Percentiles rank a stretch among this genome's conserved stretches.
Evolutionary conservation across 2,113 vertebrate genomes (phyloP).

Genomic region (Deroptyus accipitrinus): DNA sequence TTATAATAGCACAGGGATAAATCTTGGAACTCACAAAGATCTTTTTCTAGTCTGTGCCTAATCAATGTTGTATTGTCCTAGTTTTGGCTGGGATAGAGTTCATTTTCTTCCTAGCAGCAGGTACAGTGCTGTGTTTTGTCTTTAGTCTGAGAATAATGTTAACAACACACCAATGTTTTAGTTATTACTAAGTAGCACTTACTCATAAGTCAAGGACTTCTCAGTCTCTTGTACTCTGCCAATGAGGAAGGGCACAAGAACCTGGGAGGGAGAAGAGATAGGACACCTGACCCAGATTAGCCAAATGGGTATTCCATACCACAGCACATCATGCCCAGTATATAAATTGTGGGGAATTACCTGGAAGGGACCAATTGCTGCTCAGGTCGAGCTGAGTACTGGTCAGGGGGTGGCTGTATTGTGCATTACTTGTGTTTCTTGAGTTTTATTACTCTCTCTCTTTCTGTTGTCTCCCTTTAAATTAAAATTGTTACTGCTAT

Average conservation of each 20-base stretch:
- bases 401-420: fast-evolving
- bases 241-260: background rate
- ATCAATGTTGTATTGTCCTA: background rate
- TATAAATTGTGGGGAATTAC: background rate
- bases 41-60: background rate
- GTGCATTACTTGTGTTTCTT: background rate
- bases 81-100: background rate
- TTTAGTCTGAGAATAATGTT: background rate
- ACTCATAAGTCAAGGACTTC: background rate
- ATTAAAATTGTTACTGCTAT: background rate
- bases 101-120: background rate
- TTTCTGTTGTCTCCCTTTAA: background rate
- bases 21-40: background rate
- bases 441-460: background rate
- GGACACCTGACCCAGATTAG: background rate
- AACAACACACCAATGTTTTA: background rate
- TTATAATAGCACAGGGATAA: background rate
- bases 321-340: background rate
- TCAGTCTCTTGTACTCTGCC: background rate
- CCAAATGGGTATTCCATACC: background rate
- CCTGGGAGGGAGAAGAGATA: background rate
- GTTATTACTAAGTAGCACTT: background rate
- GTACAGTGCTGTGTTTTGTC: background rate
- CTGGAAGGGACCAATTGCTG: fast-evolving
- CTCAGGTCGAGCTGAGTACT: background rate